Base-by-base conservation (phyloP, 2,797 vertebrate genomes). In the Anguilla megastoma region DNA sequence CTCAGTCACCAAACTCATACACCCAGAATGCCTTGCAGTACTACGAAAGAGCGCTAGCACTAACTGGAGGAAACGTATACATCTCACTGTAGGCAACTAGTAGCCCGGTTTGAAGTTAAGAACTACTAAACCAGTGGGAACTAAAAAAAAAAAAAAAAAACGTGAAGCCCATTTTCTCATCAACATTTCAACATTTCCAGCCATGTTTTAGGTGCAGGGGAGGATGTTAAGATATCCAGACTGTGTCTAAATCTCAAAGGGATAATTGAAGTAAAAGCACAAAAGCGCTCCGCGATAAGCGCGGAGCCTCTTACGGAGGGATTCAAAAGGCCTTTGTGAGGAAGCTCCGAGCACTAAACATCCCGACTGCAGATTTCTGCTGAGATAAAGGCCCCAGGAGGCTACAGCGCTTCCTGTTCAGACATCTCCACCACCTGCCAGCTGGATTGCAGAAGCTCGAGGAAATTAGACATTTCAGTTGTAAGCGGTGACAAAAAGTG, bases 401-500 rank as follows among this genome's bases (percentile, higher is more conserved):
- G 66, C 58, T 0, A 27, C 4, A 36, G 10, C 2, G 5, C 84
- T 60, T 85, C 52, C 52, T 66, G 54, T 36, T 21, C 33, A 30
- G 16, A 58, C 58, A 2, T 41, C 52, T 66, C 14, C 56, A 16
- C 27, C 84, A 85, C 54, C 52, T 60, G 84, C 56, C 54, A 41
- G 58, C 52, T 63, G 58, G 36, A 41, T 30, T n/a, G 56, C 6
- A 36, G n/a, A 63, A 41, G 83, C 71, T 33, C 12, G 3, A 58
- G 83, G 36, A 85, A 85, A 85, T 85, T 33, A 85, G 56, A 85
- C 30, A 24, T 66, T 66, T 63, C 33, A n/a, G 18, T 66, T 45
- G 58, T 24, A 85, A 66, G 56, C 58, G 60, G 66, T 66, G 21
- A 85, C 33, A 85, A 85, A 41, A 85, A 63, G 33, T 63, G 66